Evolutionary conservation across 2,113 vertebrate genomes (phyloP).

Genomic region (Eolophus roseicapilla): DNA sequence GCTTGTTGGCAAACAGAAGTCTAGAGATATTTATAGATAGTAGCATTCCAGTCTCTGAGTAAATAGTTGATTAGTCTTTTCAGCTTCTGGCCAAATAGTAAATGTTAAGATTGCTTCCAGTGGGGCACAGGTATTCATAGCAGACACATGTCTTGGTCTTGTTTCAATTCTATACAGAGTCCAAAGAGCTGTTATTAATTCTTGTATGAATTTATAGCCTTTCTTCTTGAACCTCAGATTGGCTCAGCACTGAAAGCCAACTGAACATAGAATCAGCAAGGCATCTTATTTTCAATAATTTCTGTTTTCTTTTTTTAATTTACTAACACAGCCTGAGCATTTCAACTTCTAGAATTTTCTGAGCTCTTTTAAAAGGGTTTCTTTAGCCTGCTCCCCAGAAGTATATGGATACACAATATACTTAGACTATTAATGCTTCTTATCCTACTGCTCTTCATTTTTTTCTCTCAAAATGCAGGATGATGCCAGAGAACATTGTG

Average conservation of each 20-base stretch:
- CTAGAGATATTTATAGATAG: slow-evolving; percentile 3
- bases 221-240: not conserved
- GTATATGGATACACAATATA: not conserved
- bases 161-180: not conserved
- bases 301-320: not conserved
- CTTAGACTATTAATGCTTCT: not conserved
- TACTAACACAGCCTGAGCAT: not conserved
- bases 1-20: not conserved
- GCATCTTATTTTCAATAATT: not conserved
- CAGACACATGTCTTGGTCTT: not conserved
- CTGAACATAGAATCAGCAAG: not conserved
- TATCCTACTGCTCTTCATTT: not conserved
- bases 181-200: slow-evolving; percentile 17
- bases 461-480: not conserved
- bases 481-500: not conserved
- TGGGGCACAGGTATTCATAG: not conserved
- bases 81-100: not conserved
- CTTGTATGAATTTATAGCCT: slow-evolving; percentile 1
- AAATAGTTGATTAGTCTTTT: slow-evolving; percentile 7
- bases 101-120: not conserved
- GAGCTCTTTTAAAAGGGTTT: not conserved
- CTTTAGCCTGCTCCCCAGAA: not conserved
- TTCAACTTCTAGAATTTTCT: not conserved
- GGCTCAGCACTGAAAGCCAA: not conserved
- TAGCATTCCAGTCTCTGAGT: not conserved